Evolutionary conservation across 2,888 invertebrate genomes (phyloP), one percentile per base, ranked within the genome.

Genomic region (Limenitis camilla): DNA sequence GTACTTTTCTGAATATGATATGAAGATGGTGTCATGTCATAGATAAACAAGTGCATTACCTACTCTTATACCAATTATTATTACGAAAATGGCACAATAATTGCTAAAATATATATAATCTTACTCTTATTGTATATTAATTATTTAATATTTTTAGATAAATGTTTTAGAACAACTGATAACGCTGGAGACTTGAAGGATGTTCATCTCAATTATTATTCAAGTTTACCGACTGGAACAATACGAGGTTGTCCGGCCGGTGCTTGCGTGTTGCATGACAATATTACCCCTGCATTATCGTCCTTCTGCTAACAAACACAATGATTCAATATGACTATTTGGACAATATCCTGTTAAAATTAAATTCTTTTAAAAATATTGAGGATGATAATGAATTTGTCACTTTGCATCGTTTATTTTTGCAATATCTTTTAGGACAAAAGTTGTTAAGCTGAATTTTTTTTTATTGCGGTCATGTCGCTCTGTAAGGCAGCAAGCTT

Each of bases 171-270:
- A 52, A 38, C 31, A 27, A 41, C 47, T 44, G 44, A 51, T 58
- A 56, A 51, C 40, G 41, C 45, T 42, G 46, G 60, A 63, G 65
- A 63, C 42, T 55, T 61, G 61, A 61, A 65, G 66, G 67, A 68
- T 64, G 65, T 61, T 60, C 67, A 65, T 71, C 67, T 65, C 63
- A 63, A 66, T 69, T 65, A 69, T 68, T 69, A 70, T 72, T 71
- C 69, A 69, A 66, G 68, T 63, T 67, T 68, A 70, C 61, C 65
- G 67, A 69, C 61, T 65, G 69, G 68, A 70, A 71, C 70, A 67
- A 72, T 70, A 68, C 71, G 68, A 69, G 69, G 72, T 58, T 68
- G 67, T 65, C 68, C 65, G 65, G 69, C 60, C 64, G 60, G 54
- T 56, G 62, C 56, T 70, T 67, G 71, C 72, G 68, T 70, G 71